A percentile compares a stretch with the other conserved stretches of the same genome.
Conservation (phyloP, 2,888 invertebrate genomes). For the Athalia circularis region DNA sequence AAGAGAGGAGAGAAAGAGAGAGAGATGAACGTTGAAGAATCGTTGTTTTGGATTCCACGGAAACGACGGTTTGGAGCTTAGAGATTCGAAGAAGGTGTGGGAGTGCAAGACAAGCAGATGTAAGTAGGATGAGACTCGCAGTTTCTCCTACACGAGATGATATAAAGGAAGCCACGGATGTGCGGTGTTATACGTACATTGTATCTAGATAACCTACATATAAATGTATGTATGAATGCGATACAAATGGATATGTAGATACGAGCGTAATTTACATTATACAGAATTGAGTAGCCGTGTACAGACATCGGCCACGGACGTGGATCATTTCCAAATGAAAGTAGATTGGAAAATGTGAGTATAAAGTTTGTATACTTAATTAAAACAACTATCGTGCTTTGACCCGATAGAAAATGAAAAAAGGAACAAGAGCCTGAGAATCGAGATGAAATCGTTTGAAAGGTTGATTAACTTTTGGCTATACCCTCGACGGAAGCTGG, state of each 20-base stretch:
- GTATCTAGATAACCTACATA: background rate
- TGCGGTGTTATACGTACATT: background rate
- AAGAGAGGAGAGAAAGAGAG: constrained; percentile 37
- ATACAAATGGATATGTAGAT: background rate
- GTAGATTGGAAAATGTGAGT: constrained; percentile 21
- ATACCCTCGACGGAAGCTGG: background rate
- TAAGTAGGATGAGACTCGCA: constrained; percentile 45
- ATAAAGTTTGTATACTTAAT: constrained; percentile 39
- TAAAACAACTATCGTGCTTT: constrained; percentile 14
- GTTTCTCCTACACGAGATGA: constrained; percentile 29
- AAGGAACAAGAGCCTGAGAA: constrained; percentile 11
- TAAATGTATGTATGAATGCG: constrained; percentile 7
- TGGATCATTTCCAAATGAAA: constrained; percentile 27
- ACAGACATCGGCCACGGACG: constrained; percentile 2
- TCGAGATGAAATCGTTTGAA: constrained; percentile 30
- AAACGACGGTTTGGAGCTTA: constrained; percentile 17
- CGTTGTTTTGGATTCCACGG: constrained; percentile 31
- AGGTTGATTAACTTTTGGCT: constrained; percentile 33
- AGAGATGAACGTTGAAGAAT: constrained; percentile 42
- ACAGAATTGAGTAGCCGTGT: constrained; percentile 20
- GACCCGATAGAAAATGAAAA: background rate
- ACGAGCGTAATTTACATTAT: constrained; percentile 14
- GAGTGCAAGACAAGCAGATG: constrained; percentile 31
- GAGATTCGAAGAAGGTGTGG: constrained; percentile 10
- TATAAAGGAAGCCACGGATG: constrained; percentile 9